Base-by-base conservation (phyloP, 2,888 invertebrate genomes). In the Drosophila koepferae region DNA sequence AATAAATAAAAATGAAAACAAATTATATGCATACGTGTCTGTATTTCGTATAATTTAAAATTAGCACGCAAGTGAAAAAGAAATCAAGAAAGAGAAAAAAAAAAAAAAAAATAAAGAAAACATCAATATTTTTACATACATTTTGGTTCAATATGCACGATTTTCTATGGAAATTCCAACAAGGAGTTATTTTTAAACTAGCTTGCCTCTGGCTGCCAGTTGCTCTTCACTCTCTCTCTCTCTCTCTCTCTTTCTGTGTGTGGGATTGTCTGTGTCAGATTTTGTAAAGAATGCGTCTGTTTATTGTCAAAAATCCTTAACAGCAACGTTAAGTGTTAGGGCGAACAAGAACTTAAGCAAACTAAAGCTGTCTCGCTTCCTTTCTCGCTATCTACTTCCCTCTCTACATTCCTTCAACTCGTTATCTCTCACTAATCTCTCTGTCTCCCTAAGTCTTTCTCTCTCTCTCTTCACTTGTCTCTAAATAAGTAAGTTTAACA, bases 161-260 rank as follows among this genome's bases (percentile, higher is more conserved):
- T 77, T 81, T 80, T 80, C 80, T 76, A 79, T 78, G 82, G 77
- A 86, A 83, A 63, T 71, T 81, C 73, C 74, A 83, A 73, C 85
- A 78, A 82, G 90, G 91, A 89, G 91, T 83, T 91, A 91, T 91
- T 91, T 91, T 77, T 91, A 84, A 91, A 79, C 60, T 61, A 38
- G 38, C 38, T 6, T 16, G 38, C 38, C 38, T 14, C 6, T 41
- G 41, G 41, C 43, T 66, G 63, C 40, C 38, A 23, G 16, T 18
- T 10, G 48, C 53, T 16, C 20, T 41, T 31, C 31, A 18, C 43
- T 18, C 14, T 7, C 12, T 12, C n/a, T n/a, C 40, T 40, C 23
- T 23, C 14, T 18, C 20, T 51, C 12, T 31, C 18, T 51, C 1
- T 51, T 10, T 23, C 12, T 14, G 10, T 43, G 20, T 18, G 18